Evolutionary conservation across 2,113 vertebrate genomes (phyloP).

Genomic region (Ophiodon elongatus): DNA sequence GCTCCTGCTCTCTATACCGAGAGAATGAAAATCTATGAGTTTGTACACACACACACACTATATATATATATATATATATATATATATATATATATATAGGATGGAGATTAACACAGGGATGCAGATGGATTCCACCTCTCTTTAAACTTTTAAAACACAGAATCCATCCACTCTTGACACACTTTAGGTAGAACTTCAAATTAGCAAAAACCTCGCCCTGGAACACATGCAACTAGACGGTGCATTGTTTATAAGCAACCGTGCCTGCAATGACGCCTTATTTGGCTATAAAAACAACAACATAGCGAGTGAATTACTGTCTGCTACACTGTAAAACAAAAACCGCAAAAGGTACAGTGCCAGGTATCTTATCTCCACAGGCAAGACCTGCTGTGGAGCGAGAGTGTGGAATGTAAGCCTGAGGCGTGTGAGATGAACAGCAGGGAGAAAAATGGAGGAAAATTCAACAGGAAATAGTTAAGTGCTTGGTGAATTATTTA

Average conservation of each 20-base stretch:
- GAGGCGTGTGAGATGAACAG: constrained; percentile 51
- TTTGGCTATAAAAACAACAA: constrained; percentile 40
- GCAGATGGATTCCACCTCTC: not conserved
- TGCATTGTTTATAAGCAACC: constrained; percentile 22
- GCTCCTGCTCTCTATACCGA: constrained; percentile 1
- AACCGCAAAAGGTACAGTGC: not conserved
- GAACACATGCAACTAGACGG: constrained; percentile 18
- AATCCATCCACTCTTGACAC: not conserved
- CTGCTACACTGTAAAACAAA: constrained; percentile 38
- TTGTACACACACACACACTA: not conserved
- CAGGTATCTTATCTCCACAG: constrained; percentile 41
- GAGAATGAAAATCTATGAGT: not conserved
- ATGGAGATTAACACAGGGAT: not conserved
- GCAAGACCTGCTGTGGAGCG: constrained; percentile 36
- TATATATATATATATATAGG: not conserved
- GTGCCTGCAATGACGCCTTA: constrained; percentile 6
- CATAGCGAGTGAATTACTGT: constrained; percentile 27
- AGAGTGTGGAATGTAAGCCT: constrained; percentile 30
- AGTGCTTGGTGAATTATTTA: constrained; percentile 70
- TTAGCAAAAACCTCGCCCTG: not conserved
- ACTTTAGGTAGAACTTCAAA: not conserved
- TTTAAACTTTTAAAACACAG: not conserved
- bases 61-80: too few species aligned
- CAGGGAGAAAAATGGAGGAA: constrained; percentile 31
- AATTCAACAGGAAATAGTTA: constrained; percentile 69